Percentiles rank a stretch among this genome's conserved stretches.
Conservation (phyloP, 2,888 invertebrate species). For the Rambutsinella grinnellia region DNA sequence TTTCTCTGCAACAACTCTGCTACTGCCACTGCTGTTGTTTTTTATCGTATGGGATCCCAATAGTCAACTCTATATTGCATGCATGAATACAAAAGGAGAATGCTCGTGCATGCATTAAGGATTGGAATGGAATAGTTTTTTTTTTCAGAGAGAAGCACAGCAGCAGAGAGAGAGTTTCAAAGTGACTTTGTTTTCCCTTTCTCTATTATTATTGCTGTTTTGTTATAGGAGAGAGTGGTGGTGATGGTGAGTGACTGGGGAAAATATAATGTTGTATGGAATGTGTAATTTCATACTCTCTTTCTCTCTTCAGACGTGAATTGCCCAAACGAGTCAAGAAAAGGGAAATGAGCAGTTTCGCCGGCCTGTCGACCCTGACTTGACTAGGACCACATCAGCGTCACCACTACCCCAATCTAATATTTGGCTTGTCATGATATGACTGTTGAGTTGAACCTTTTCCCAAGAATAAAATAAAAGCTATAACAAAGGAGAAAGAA, state of each 20-base stretch:
- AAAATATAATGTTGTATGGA: constrained; percentile 1
- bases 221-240: background rate
- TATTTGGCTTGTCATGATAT: background rate
- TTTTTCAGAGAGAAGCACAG: no score
- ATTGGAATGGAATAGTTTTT: constrained; percentile 16
- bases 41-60: no score
- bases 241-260: no score
- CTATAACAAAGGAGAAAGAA: no score
- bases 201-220: background rate
- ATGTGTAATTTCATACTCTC: background rate
- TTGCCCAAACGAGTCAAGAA: constrained; percentile 50
- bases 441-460: background rate
- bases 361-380: constrained; percentile 53
- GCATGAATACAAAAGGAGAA: no score
- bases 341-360: constrained; percentile 52
- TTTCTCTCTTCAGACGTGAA: constrained; percentile 34
- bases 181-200: constrained; percentile 28
- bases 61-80: no score
- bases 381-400: no score
- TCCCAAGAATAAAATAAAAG: no score
- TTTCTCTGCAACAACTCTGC: constrained; percentile 22
- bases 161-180: constrained; percentile 11
- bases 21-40: no score
- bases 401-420: constrained; percentile 24
- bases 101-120: constrained; percentile 39